Conservation (phyloP, 2,797 vertebrate species). For the Anableps anableps region DNA sequence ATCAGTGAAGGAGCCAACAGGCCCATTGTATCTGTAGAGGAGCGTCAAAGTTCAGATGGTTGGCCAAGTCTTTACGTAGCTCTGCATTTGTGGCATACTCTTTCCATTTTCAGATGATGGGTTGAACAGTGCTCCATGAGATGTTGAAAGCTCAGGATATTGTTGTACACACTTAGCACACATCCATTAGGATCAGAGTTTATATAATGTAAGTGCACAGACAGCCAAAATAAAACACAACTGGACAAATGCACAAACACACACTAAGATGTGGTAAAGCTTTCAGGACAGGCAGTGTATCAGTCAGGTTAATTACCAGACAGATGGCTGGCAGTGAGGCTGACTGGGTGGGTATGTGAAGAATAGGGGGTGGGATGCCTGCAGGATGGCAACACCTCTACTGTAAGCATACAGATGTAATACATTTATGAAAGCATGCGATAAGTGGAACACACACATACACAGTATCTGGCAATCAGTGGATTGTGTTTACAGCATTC, state of each 20-base stretch:
- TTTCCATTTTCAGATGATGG: background rate
- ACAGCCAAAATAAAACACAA: conserved; percentile 25
- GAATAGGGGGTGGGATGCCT: conserved; percentile 40
- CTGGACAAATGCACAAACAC: conserved; percentile 13
- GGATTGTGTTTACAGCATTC: conserved; percentile 25
- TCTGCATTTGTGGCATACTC: background rate
- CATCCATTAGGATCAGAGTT: conserved; percentile 30
- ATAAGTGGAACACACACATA: conserved; percentile 11
- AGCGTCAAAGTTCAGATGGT: background rate
- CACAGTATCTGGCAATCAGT: conserved; percentile 21
- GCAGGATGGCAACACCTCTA: conserved; percentile 51
- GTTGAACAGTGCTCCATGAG: background rate
- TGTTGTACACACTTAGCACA: conserved; percentile 16
- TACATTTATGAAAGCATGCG: conserved; percentile 25
- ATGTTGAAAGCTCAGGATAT: conserved; percentile 4
- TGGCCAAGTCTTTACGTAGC: background rate
- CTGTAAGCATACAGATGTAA: conserved; percentile 46
- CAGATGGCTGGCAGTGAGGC: conserved; percentile 76
- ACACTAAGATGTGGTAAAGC: conserved; percentile 21
- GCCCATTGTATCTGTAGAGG: background rate
- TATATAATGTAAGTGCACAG: conserved; percentile 4
- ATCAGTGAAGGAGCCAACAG: background rate
- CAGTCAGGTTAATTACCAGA: conserved; percentile 83
- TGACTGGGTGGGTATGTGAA: conserved; percentile 43
- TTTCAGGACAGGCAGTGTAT: conserved; percentile 55